These are phyloP conservation scores for Mustela lutreola DNA, from an alignment of 2,113 vertebrate species.

Conservation along the genomic window DNA sequence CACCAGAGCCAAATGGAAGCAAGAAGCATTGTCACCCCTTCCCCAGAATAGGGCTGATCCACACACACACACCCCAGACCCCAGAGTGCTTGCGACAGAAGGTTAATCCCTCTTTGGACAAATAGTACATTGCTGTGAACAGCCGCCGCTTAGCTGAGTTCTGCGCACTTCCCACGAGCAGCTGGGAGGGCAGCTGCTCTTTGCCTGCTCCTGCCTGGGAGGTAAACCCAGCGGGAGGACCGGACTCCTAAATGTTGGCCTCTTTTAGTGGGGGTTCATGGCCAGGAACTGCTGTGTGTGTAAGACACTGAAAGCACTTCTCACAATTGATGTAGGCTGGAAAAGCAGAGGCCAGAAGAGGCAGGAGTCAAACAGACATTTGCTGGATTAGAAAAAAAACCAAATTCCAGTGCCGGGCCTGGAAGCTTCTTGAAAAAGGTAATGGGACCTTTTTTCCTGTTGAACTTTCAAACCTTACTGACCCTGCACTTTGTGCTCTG, in stretches of 20 bases:
- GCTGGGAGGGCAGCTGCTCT: background rate
- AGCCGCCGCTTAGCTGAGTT: background rate
- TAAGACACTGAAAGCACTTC: slow-evolving; percentile 17
- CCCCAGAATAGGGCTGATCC: slow-evolving; percentile 55
- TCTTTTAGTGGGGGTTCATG: background rate
- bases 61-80: background rate
- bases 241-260: background rate
- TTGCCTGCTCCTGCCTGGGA: background rate
- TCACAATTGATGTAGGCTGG: background rate
- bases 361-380: slow-evolving; percentile 68
- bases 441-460: slow-evolving; percentile 71
- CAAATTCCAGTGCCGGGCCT: slow-evolving; percentile 79
- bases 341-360: slow-evolving; percentile 35
- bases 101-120: background rate
- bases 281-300: background rate
- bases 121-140: background rate
- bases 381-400: slow-evolving; percentile 75
- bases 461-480: slow-evolving; percentile 86
- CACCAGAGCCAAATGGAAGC: slow-evolving; percentile 15
- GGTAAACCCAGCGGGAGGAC: background rate
- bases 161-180: background rate
- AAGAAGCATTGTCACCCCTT: slow-evolving; percentile 49
- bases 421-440: slow-evolving; percentile 75
- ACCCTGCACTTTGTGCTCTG: slow-evolving; percentile 84
- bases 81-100: background rate